phyloP scores from a whole-genome alignment of 2,888 invertebrate genomes.

The Drosophila pegasa region DNA sequence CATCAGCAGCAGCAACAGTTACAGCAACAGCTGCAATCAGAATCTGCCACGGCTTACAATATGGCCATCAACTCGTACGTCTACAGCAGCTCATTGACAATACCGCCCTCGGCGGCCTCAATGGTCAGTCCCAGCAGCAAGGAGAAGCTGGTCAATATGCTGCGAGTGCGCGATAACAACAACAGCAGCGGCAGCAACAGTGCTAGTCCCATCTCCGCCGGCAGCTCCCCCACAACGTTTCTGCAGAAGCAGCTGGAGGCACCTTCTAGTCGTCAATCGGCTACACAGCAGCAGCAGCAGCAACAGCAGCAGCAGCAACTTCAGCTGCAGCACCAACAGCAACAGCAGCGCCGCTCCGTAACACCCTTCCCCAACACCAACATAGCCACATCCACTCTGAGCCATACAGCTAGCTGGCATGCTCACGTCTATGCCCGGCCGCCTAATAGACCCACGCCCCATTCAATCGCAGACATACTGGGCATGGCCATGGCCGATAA shows the following conservation, averaged over 20 bases:
- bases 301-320: constrained; percentile 26
- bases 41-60: constrained; percentile 49
- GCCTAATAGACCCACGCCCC: constrained; percentile 93
- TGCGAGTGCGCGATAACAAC: constrained; percentile 71
- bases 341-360: constrained; percentile 46
- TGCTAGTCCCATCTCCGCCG: constrained; percentile 51
- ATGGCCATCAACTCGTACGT: constrained; percentile 82
- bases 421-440: constrained; percentile 95
- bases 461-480: constrained; percentile 94
- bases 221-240: constrained; percentile 75
- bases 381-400: constrained; percentile 13
- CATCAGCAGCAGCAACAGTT: constrained; percentile 55
- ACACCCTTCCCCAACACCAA: constrained; percentile 44
- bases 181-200: constrained; percentile 44
- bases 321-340: constrained; percentile 41
- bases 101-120: constrained; percentile 69
- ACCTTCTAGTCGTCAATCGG: constrained; percentile 48
- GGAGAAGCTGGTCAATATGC: constrained; percentile 71
- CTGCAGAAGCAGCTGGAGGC: constrained; percentile 79
- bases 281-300: constrained; percentile 5
- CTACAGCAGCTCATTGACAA: constrained; percentile 83
- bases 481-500: constrained; percentile 85
- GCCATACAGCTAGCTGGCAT: constrained; percentile 89
- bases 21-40: constrained; percentile 43
- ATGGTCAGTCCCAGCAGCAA: constrained; percentile 74